Conservation (phyloP, 2,113 vertebrate species). For the Dinomys branickii region DNA sequence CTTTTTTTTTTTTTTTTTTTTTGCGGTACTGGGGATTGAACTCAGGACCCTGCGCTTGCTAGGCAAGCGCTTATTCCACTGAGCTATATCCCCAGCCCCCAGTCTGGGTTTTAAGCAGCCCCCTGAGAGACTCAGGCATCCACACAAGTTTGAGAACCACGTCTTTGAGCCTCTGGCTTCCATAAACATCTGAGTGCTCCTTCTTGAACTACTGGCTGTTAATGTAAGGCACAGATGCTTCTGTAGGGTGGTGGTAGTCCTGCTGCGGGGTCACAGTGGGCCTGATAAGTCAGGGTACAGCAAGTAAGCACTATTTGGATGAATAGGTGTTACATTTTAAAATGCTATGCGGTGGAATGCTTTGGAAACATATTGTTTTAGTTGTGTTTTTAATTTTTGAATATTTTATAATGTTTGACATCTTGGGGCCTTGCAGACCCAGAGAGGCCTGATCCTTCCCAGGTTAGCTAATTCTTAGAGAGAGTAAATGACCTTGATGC, state of each 20-base stretch:
- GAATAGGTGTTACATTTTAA: not conserved
- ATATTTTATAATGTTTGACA: conserved; percentile 26
- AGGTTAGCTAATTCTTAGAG: not conserved
- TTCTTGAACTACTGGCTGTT: conserved; percentile 17
- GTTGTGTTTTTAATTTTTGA: too few species aligned
- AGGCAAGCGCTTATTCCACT: too few species aligned
- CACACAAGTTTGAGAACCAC: not conserved
- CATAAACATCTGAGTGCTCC: not conserved
- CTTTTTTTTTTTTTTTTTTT: too few species aligned
- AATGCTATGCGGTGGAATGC: not conserved
- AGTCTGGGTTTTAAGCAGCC: conserved; percentile 25
- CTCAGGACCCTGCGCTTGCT: too few species aligned
- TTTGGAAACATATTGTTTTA: not conserved
- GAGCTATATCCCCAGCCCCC: too few species aligned
- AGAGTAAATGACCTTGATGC: not conserved
- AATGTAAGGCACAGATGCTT: not conserved
- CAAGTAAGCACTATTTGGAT: not conserved
- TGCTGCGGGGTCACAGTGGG: not conserved
- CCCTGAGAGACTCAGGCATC: not conserved
- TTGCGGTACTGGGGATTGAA: too few species aligned
- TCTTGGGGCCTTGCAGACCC: not conserved
- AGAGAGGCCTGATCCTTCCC: not conserved
- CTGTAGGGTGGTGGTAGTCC: not conserved
- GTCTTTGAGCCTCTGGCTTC: not conserved
- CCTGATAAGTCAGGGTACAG: not conserved